These are phyloP conservation scores for Encarsia formosa DNA, from an alignment of 2,888 invertebrate genomes.

Conservation along the genomic window DNA sequence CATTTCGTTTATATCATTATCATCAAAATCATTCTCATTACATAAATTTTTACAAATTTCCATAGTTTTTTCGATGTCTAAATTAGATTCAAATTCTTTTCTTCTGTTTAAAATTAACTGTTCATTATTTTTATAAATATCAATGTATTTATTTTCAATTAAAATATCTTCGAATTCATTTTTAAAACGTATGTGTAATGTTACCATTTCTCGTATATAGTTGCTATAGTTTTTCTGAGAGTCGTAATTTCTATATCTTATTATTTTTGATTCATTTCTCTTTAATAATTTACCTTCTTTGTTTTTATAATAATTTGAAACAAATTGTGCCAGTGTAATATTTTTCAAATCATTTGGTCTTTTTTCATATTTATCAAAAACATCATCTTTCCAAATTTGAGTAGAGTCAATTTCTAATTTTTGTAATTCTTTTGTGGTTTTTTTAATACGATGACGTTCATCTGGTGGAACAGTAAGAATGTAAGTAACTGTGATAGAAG, in stretches of 20 bases:
- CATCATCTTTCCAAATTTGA: slow-evolving; percentile 49
- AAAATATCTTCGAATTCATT: slow-evolving; percentile 45
- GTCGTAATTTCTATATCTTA: slow-evolving; percentile 46
- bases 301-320: slow-evolving; percentile 34
- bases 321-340: slow-evolving; percentile 47
- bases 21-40: not conserved
- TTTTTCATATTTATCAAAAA: slow-evolving; percentile 48
- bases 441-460: slow-evolving; percentile 43
- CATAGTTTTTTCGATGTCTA: slow-evolving; percentile 38
- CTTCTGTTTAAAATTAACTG: slow-evolving; percentile 34
- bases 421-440: slow-evolving; percentile 36
- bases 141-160: slow-evolving; percentile 40
- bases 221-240: slow-evolving; percentile 39
- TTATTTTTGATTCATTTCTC: slow-evolving; percentile 36
- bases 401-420: slow-evolving; percentile 28
- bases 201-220: slow-evolving; percentile 33
- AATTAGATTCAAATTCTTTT: slow-evolving; percentile 39
- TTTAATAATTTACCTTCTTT: slow-evolving; percentile 26
- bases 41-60: slow-evolving; percentile 20
- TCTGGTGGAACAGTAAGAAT: slow-evolving; percentile 35
- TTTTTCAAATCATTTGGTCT: slow-evolving; percentile 39
- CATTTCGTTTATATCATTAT: not conserved
- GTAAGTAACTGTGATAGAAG: slow-evolving; percentile 34
- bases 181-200: slow-evolving; percentile 43
- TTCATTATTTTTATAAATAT: slow-evolving; percentile 37